Evolutionary conservation across 2,888 invertebrate genomes (phyloP), one percentile per base, ranked within the genome.

Genomic region (Xestia rhomboidea): DNA sequence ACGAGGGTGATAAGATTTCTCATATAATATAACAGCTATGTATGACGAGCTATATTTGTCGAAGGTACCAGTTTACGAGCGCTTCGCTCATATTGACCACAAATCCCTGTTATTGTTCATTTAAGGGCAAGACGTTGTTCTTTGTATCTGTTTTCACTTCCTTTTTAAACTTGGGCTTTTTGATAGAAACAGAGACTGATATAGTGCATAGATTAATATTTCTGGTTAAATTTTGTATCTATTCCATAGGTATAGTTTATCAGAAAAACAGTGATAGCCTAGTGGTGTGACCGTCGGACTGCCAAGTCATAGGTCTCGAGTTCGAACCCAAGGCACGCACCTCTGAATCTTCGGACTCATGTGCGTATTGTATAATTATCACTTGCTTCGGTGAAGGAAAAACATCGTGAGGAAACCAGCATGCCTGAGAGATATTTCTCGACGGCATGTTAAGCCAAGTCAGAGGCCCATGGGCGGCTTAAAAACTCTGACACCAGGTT

Each of bases 61-160:
- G 60, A 63, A 82, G 82, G 82, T 81, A 84, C 79, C 82, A 77
- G 87, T 89, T 91, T 90, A 90, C 87, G 89, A 89, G 74, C 86
- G 68, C 87, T 60, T 74, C 51, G 88, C 78, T 77, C 75, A 88
- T 91, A 92, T 90, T 92, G 91, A 89, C 90, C 91, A 90, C 92
- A 92, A 91, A 92, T 91, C 89, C 87, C 89, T 87, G 89, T 90
- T 90, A 90, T 89, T 86, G 85, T 82, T 80, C 84, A 63, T 76
- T 91, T 89, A 90, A 89, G 89, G 88, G 81, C 21, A 73, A 78
- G 85, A 63, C 18, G 21, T 11, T 51, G 38, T 21, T 27, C 13
- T 7, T 11, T 13, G 11, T 34, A 51, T 69, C n/a, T n/a, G 2
- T 69, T 44, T 3, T 27, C 11, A n/a, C 15, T 49, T 4, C 1